Evolutionary conservation across 2,797 vertebrate species (phyloP).

Genomic region (Labroides dimidiatus): DNA sequence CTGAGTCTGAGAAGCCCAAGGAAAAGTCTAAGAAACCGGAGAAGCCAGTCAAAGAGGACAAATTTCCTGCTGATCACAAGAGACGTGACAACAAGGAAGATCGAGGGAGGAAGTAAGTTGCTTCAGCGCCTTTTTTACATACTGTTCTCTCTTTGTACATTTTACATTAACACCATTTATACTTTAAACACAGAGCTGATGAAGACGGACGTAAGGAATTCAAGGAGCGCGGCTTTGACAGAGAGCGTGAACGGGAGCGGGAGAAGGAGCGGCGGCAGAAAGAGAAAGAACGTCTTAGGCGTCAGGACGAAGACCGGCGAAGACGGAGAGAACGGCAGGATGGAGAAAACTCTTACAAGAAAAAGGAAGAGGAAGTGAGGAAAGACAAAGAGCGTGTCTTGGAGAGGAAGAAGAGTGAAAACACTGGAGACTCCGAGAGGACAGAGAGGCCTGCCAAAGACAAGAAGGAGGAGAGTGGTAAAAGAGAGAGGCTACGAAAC

Average conservation of each 20-base stretch:
- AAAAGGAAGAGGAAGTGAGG: slow-evolving; percentile 91
- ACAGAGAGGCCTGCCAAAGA: slow-evolving; percentile 87
- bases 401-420: slow-evolving; percentile 90
- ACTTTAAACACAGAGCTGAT: slow-evolving; percentile 82
- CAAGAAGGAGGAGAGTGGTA: slow-evolving; percentile 90
- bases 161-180: neutral
- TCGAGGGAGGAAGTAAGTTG: slow-evolving; percentile 88
- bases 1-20: slow-evolving; percentile 90
- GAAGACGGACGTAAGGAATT: slow-evolving; percentile 92
- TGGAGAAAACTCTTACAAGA: slow-evolving; percentile 89
- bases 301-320: slow-evolving; percentile 93
- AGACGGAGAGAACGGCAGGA: slow-evolving; percentile 93
- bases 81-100: slow-evolving; percentile 93
- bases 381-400: slow-evolving; percentile 88
- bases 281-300: slow-evolving; percentile 89
- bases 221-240: slow-evolving; percentile 89
- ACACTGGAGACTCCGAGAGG: slow-evolving; percentile 84
- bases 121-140: neutral
- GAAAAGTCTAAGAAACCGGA: slow-evolving; percentile 93
- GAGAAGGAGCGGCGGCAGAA: slow-evolving; percentile 88
- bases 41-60: slow-evolving; percentile 90
- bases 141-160: neutral
- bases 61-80: slow-evolving; percentile 80
- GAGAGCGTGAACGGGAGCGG: slow-evolving; percentile 88
- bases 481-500: slow-evolving; percentile 94